A percentile compares a stretch with the other conserved stretches of the same genome.
Evolutionary conservation across 2,797 vertebrate genomes (phyloP).

Genomic region (Bradypodion ventrale): DNA sequence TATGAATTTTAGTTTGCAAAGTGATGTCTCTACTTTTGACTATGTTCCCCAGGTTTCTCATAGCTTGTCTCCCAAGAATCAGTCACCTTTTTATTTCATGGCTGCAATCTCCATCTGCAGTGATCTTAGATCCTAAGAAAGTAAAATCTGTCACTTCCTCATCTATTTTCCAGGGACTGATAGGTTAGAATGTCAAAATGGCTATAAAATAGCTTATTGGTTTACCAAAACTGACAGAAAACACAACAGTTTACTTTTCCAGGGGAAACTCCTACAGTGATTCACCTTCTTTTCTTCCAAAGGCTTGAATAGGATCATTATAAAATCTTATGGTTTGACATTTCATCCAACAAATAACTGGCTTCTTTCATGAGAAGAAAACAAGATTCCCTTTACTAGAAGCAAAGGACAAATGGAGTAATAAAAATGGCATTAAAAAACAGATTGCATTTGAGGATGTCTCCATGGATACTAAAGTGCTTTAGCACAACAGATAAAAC

Average conservation of each 20-base stretch:
- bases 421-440: constrained; percentile 32
- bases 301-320: constrained; percentile 16
- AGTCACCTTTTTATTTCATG: no score
- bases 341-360: background rate
- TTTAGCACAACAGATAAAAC: constrained; percentile 52
- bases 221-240: constrained; percentile 3
- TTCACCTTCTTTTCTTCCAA: constrained; percentile 9
- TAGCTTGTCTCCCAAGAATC: no score
- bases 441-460: constrained; percentile 42
- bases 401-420: constrained; percentile 2
- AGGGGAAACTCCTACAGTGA: constrained; percentile 9
- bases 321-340: background rate
- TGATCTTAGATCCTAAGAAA: no score
- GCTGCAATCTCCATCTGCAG: no score
- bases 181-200: background rate
- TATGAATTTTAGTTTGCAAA: no score
- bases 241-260: constrained; percentile 1
- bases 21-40: no score
- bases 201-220: background rate
- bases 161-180: no score
- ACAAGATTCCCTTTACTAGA: constrained; percentile 3
- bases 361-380: background rate
- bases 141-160: no score
- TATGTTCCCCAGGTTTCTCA: no score
- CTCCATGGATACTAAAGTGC: constrained; percentile 59